Evolutionary conservation across 2,797 vertebrate species (phyloP), one percentile per base, ranked within the genome.

Genomic region (Danio tinwini): DNA sequence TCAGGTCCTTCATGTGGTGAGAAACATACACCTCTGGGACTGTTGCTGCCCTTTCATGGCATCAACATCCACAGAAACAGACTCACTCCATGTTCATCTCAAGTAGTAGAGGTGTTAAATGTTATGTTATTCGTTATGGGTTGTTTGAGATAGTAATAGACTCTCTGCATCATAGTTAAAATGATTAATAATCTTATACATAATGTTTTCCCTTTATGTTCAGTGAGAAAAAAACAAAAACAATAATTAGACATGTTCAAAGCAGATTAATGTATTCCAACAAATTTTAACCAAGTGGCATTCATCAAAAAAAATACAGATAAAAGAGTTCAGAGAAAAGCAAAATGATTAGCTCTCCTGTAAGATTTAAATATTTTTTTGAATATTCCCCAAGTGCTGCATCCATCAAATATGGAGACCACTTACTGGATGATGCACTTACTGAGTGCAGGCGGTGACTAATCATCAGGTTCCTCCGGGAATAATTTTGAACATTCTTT

Each of bases 1-100:
- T 40, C 2, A n/a, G 16, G 45, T 70, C 45, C 44, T 53, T 78
- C 45, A 39, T 78, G 76, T 59, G 53, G 44, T 69, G n/a, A 50
- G 44, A 19, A 10, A 37, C 52, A n/a, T 67, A 5, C 4, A 45
- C 63, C 44, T 67, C 55, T 39, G 75, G 10, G 40, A 21, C 29
- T 6, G 12, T 47, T 47, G 29, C 29, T 29, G 29, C 29, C 29
- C 3, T 29, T 29, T 29, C 29, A 29, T 1, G 29, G 29, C 1
- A 29, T 29, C 16, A 47, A 39, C 49, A 68, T 68, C 52, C 40
- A 58, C 19, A 58, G 44, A 63, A 76, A 68, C 74, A 58, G 42
- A 11, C 42, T 65, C 11, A 13, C 61, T 45, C 19, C 47, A 1
- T 76, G 19, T 44, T 58, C 67, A 16, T 65, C 17, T 55, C 74